These are phyloP conservation scores for Perca flavescens DNA, from an alignment of 2,113 vertebrate species.

Conservation along the genomic window DNA sequence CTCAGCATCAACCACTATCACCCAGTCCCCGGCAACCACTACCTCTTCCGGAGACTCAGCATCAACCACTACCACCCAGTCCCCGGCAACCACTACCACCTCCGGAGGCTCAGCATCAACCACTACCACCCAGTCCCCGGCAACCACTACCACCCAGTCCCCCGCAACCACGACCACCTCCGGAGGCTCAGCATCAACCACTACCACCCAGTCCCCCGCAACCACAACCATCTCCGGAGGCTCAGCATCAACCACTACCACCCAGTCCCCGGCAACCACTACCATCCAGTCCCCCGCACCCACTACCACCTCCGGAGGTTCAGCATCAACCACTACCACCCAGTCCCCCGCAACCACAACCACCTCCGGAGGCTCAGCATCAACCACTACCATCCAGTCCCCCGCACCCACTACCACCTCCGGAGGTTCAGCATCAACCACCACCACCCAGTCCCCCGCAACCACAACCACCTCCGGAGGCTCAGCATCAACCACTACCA, in stretches of 20 bases:
- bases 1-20: not conserved
- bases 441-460: not conserved
- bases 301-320: not conserved
- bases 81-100: accelerated
- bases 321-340: no score
- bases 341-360: not conserved
- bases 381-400: not conserved
- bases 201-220: not conserved
- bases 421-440: not conserved
- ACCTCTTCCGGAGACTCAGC: no score
- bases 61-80: not conserved
- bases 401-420: not conserved
- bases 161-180: not conserved
- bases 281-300: accelerated
- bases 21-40: not conserved
- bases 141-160: no score
- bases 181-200: not conserved
- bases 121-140: not conserved
- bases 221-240: not conserved
- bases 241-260: not conserved
- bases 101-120: no score
- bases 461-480: not conserved
- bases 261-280: not conserved
- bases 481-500: not conserved
- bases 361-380: not conserved